Base-by-base conservation (phyloP, 2,888 invertebrate genomes). In the Melinopterus prodromus region DNA sequence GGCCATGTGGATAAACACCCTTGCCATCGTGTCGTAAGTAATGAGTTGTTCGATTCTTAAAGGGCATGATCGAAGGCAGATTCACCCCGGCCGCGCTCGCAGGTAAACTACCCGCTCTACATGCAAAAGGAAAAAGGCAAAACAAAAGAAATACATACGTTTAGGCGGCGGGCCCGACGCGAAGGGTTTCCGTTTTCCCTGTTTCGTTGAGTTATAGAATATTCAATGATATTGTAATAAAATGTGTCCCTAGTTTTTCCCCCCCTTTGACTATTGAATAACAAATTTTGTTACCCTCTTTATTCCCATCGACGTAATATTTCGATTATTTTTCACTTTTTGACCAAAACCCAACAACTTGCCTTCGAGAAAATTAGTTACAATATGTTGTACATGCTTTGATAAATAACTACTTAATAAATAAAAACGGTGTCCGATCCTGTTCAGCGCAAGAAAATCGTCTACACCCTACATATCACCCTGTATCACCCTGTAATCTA, bases 181-280 rank as follows among this genome's bases (percentile, higher is more conserved):
- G 53, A 53, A 12, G 12, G 53, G 74, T n/a, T 36, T 74, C 71
- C 71, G 53, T 7, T 74, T 74, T 74, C 35, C 74, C 74, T 26
- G 26, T 35, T 74, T 74, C 53, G 26, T 35, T 74, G 74, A 74
- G 36, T 74, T 74, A 35, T 74, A 74, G 74, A 74, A 74, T 74
- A 74, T 74, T 74, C 74, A 74, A 74, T 74, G 74, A 74, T 74
- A 74, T 74, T 74, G 74, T 74, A 74, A 74, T 74, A 74, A 74
- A 74, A 74, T 37, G 74, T 35, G 74, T 35, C 35, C 16, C n/a
- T 74, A 36, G 26, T 37, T 74, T 74, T 74, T 74, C 35, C 74
- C 71, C n/a, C 71, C 71, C 7, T 35, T 74, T 35, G 37, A 35
- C 35, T 37, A 74, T 37, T 74, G 74, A 74, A 74, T 74, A 74